Conservation (phyloP, 1,140 invertebrate species). For the Ceratina japonica region DNA sequence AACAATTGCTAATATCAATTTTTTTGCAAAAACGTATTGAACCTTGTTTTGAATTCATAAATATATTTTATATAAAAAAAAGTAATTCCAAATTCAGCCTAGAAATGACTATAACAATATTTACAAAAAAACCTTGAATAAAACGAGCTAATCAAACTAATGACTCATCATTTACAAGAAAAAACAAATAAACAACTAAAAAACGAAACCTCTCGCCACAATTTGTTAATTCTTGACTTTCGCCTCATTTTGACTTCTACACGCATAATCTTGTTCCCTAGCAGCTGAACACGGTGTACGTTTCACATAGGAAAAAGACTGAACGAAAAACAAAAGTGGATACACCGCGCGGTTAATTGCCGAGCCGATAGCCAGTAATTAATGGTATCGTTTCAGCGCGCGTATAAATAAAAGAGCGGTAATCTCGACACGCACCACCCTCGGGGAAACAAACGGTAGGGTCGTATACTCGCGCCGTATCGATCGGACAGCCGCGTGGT, state of each 20-base stretch:
- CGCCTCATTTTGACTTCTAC: no score
- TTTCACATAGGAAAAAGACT: not conserved
- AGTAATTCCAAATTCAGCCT: no score
- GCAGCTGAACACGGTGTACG: not conserved
- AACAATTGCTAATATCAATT: no score
- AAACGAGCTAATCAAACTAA: no score
- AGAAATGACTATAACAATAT: no score
- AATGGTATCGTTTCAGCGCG: slow-evolving; percentile 25
- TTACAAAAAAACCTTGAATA: no score
- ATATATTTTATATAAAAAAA: no score
- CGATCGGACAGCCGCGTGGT: not conserved
- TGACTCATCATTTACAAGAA: not conserved
- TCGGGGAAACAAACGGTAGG: slow-evolving; percentile 20
- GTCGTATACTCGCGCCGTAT: not conserved
- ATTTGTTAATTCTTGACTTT: not conserved
- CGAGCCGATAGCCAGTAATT: slow-evolving; percentile 1
- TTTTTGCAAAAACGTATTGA: no score
- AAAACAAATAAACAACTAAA: not conserved
- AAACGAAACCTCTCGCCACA: not conserved
- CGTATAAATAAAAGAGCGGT: slow-evolving; percentile 24
- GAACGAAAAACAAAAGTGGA: not conserved
- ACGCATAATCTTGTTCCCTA: no score
- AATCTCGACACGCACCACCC: slow-evolving; percentile 17
- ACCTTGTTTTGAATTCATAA: no score
- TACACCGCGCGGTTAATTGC: slow-evolving; percentile 23